These are phyloP conservation scores for Mormoops blainvillei DNA, from an alignment of 2,113 vertebrate genomes.

Conservation along the genomic window DNA sequence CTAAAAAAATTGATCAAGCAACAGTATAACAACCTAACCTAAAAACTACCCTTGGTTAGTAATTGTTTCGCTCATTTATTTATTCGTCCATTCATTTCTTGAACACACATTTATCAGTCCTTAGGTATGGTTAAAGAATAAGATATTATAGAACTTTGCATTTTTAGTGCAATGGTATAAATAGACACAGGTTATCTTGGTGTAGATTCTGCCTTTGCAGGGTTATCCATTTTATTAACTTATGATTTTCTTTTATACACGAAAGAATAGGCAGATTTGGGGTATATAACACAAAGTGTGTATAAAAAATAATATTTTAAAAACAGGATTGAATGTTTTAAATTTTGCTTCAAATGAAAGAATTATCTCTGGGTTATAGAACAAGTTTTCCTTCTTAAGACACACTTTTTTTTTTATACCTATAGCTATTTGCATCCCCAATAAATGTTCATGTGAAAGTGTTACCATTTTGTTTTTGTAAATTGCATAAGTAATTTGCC, in stretches of 20 bases:
- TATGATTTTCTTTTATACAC: neutral
- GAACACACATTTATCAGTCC: neutral
- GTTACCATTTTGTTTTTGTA: conserved; percentile 65
- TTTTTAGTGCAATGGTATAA: neutral
- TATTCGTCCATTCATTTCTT: neutral
- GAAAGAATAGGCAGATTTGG: neutral
- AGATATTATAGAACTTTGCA: neutral
- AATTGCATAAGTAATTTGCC: conserved; percentile 66
- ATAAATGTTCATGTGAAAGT: conserved; percentile 41
- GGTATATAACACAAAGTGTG: neutral
- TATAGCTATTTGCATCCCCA: neutral
- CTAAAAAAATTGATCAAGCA: neutral
- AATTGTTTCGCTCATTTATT: neutral
- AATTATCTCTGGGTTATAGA: neutral
- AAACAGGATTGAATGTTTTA: conserved; percentile 19
- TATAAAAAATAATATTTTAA: neutral
- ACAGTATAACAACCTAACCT: neutral
- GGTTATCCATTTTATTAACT: neutral
- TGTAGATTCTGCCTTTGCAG: neutral
- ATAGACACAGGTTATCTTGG: neutral
- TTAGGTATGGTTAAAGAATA: neutral
- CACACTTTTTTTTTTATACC: conserved; percentile 12
- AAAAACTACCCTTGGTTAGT: neutral
- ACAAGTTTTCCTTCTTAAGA: conserved; percentile 2
- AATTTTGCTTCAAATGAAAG: conserved; percentile 15